Base-by-base conservation (phyloP, 35 echinoderm and acorn worm species). In the Holothuria glaberrima region DNA sequence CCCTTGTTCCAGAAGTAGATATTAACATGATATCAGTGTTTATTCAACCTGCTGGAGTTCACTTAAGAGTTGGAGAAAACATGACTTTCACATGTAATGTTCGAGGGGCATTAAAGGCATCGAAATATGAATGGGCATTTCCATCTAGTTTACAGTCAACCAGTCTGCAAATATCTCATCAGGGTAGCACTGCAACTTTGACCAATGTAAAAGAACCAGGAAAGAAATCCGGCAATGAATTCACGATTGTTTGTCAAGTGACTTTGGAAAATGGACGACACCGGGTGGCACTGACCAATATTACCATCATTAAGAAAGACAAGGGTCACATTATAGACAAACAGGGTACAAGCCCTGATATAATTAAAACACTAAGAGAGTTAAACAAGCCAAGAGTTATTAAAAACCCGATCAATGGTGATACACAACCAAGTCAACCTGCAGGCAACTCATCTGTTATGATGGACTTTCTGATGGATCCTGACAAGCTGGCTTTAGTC, bases 51-150 rank as follows among this genome's bases (percentile, higher is more conserved):
- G 79, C 79, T 4, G 79, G 48, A 17, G 79, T 82, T 58, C 48
- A 82, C 20, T 2, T 82, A 3, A 58, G 79, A 48, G 79, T 82
- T 5, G 79, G 79, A 5, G 79, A 82, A 82, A 82, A 82, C 48
- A 82, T 82, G 79, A 58, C 79, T 12, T 82, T 82, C 27, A 50
- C 79, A 9, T 82, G 79, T 38, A 82, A 82, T 30, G 79, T 82
- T 18, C 3, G 48, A 36, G 48, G 79, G 16, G 79, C 48, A 36
- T 14, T 82, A 50, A 19, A 82, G 21, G 79, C 35, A 29, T 22
- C 50, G 1, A 50, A 27, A 24, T 82, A 82, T 24, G 79, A 82
- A 57, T 82, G 79, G 79, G 48, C 24, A 0, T 7, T 82, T 50
- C 79, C 79, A 12, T 60, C 57, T 10, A 82, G 29, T 60, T 29